phyloP scores from a whole-genome alignment of 2,113 vertebrate genomes.

The Dromiciops gliroides region DNA sequence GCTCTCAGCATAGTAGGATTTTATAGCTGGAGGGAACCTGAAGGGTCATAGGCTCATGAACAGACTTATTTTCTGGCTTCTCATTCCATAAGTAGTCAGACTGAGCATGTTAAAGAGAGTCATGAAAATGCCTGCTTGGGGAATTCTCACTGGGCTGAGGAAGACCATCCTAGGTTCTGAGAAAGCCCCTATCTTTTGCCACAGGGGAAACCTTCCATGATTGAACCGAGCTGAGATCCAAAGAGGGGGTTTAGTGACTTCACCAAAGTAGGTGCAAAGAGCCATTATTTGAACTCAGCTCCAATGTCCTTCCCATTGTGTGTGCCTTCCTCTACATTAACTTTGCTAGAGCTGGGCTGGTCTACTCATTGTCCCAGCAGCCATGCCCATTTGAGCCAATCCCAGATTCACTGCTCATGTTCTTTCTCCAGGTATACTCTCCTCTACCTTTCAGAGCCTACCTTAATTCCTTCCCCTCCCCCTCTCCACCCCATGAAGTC shows the following conservation, averaged over 20 bases:
- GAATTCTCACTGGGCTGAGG: background rate
- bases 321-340: background rate
- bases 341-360: background rate
- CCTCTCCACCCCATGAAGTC: background rate
- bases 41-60: background rate
- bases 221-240: background rate
- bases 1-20: background rate
- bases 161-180: background rate
- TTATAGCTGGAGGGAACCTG: background rate
- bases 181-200: background rate
- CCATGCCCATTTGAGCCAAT: background rate
- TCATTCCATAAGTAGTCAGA: background rate
- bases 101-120: background rate
- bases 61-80: background rate
- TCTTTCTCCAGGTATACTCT: background rate
- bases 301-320: background rate
- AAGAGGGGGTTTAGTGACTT: background rate
- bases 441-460: background rate
- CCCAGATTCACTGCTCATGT: background rate
- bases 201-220: background rate
- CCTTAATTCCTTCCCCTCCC: background rate
- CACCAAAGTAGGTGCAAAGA: background rate
- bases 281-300: background rate
- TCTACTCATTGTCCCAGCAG: background rate
- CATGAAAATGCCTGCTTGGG: background rate